Evolutionary conservation across 1,140 invertebrate genomes (phyloP).

Genomic region (Oedothorax gibbosus): DNA sequence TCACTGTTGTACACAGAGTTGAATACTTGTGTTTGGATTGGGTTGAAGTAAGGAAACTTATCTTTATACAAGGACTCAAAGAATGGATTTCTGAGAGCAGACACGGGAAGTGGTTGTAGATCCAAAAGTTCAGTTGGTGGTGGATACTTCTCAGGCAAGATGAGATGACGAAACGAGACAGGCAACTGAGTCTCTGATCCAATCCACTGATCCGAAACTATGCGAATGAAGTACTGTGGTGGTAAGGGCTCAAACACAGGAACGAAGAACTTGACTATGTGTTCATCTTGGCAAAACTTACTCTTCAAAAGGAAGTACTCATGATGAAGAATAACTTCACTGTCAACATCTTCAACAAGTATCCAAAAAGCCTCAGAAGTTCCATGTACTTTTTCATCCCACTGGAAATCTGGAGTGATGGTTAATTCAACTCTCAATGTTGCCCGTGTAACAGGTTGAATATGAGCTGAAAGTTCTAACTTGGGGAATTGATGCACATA

Average conservation of each 20-base stretch:
- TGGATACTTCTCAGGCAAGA: constrained; percentile 97
- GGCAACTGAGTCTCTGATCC: constrained; percentile 92
- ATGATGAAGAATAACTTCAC: constrained; percentile 92
- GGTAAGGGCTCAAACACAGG: constrained; percentile 98
- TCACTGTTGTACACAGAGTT: constrained; percentile 98
- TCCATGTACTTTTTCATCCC: constrained; percentile 98
- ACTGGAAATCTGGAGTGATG: constrained; percentile 99
- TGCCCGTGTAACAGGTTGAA: constrained; percentile 97
- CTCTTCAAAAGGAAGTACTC: constrained; percentile 96
- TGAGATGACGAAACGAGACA: constrained; percentile 96
- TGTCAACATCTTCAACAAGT: constrained; percentile 97
- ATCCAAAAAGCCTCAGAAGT: constrained; percentile 98
- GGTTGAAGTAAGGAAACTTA: constrained; percentile 95
- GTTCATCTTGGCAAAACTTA: constrained; percentile 94
- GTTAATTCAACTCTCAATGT: constrained; percentile 95
- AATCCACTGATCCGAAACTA: constrained; percentile 75
- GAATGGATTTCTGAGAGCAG: constrained; percentile 79
- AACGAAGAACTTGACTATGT: constrained; percentile 97
- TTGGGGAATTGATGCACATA: constrained; percentile 98
- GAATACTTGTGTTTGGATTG: constrained; percentile 99
- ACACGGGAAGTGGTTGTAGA: constrained; percentile 91
- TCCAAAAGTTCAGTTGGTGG: constrained; percentile 98
- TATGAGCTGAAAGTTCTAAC: constrained; percentile 92
- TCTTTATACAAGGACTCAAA: constrained; percentile 89
- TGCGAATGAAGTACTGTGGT: constrained; percentile 95